These are phyloP conservation scores for Vimba vimba DNA, from an alignment of 2,113 vertebrate species.

Conservation along the genomic window DNA sequence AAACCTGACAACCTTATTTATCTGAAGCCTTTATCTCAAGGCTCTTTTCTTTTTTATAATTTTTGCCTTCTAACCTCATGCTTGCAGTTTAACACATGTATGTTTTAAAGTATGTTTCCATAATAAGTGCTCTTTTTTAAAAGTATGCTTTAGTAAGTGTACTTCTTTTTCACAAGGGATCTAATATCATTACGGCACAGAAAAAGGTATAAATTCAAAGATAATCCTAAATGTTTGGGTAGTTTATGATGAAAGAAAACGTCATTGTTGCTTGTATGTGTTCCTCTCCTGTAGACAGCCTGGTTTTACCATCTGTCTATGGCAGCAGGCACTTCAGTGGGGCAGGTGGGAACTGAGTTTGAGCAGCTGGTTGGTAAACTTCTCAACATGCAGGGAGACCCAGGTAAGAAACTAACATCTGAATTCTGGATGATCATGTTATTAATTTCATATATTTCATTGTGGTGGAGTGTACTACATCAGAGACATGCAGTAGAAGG, in stretches of 20 bases:
- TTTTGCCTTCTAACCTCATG: too few relatives aligned
- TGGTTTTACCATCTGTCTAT: conserved; percentile 96
- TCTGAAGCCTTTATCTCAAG: too few relatives aligned
- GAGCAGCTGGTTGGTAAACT: conserved; percentile 94
- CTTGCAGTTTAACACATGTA: too few relatives aligned
- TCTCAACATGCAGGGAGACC: conserved; percentile 85
- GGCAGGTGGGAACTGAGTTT: conserved; percentile 92
- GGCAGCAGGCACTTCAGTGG: conserved; percentile 85
- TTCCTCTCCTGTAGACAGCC: conserved; percentile 77
- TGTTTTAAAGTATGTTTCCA: neutral
- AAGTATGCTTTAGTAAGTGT: neutral
- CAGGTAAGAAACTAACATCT: conserved; percentile 75
- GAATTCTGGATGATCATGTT: neutral
- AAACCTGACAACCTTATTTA: too few relatives aligned
- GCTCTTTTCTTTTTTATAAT: too few relatives aligned
- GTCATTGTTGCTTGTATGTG: neutral
- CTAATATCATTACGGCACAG: neutral
- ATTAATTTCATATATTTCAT: neutral
- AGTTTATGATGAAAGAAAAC: neutral
- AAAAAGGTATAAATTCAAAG: neutral
- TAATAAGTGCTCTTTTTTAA: neutral
- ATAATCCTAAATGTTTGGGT: neutral
- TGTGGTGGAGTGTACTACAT: neutral
- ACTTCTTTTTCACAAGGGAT: neutral
- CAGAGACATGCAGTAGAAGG: neutral